Conservation (phyloP, 1,140 invertebrate species). For the Chymomyza costata region DNA sequence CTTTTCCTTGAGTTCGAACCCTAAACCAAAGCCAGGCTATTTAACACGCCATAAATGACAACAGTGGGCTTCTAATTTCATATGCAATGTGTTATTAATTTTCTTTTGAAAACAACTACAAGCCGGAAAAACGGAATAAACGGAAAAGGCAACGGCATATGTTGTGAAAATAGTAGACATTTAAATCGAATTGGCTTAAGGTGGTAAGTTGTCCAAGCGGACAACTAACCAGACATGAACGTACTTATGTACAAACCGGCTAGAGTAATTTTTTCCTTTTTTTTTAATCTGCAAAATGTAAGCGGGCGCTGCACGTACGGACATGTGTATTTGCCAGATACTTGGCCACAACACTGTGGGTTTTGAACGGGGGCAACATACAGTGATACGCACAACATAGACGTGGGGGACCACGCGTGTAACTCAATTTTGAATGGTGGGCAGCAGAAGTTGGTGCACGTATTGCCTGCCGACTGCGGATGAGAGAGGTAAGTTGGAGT, state of each 20-base stretch:
- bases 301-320: constrained; percentile 40
- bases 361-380: constrained; percentile 24
- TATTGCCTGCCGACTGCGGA: constrained; percentile 11
- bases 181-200: constrained; percentile 71
- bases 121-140: constrained; percentile 38
- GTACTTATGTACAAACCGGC: constrained; percentile 2
- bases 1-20: no score
- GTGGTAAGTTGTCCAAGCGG: constrained; percentile 36
- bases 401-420: constrained; percentile 50
- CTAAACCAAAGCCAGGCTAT: constrained; percentile 49
- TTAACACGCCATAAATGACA: constrained; percentile 57
- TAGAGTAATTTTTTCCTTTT: no score
- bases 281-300: constrained; percentile 64
- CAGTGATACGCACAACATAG: constrained; percentile 24
- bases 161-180: constrained; percentile 62
- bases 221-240: no score
- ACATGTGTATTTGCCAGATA: constrained; percentile 25
- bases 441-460: constrained; percentile 36
- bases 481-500: constrained; percentile 3
- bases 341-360: constrained; percentile 14
- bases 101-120: constrained; percentile 8
- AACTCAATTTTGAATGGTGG: constrained; percentile 70
- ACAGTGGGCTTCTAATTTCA: constrained; percentile 16
- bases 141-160: constrained; percentile 59
- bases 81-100: constrained; percentile 8